Conservation (phyloP, 2,888 invertebrate genomes). For the Phortica okadai region DNA sequence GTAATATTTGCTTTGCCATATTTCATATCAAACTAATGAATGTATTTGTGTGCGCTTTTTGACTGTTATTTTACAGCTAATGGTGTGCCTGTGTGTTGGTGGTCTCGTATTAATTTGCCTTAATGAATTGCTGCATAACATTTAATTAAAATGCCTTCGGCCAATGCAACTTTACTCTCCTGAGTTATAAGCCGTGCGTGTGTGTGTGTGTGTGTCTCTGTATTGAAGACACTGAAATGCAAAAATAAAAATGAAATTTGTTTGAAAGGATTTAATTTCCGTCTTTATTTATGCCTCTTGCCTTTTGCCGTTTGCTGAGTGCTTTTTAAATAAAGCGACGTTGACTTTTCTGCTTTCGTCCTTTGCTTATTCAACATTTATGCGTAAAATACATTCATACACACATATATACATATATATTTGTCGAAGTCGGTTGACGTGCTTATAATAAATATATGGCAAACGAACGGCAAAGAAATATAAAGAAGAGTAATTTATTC, state of each 20-base stretch:
- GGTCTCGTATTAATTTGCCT: constrained; percentile 63
- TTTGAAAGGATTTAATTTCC: not conserved
- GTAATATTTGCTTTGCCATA: constrained; percentile 5
- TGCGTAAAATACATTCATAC: not conserved
- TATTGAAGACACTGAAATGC: not conserved
- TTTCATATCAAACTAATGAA: constrained; percentile 12
- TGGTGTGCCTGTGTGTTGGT: not conserved
- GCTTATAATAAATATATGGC: not conserved
- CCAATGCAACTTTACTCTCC: not conserved
- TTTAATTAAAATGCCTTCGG: constrained; percentile 21
- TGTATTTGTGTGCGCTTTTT: not conserved
- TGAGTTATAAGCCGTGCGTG: not conserved
- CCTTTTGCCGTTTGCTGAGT: not conserved
- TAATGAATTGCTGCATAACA: constrained; percentile 64
- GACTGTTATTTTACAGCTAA: not conserved
- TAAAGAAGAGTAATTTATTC: not conserved
- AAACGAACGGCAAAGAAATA: not conserved
- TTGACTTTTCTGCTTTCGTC: not conserved
- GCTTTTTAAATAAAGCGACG: constrained; percentile 10
- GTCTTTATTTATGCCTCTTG: not conserved
- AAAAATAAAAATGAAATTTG: not conserved
- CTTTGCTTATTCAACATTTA: not conserved
- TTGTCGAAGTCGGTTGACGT: not conserved
- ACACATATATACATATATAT: no score
- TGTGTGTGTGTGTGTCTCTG: not conserved